Evolutionary conservation across 2,797 vertebrate species (phyloP), one percentile per base, ranked within the genome.

Genomic region (Emys orbicularis): DNA sequence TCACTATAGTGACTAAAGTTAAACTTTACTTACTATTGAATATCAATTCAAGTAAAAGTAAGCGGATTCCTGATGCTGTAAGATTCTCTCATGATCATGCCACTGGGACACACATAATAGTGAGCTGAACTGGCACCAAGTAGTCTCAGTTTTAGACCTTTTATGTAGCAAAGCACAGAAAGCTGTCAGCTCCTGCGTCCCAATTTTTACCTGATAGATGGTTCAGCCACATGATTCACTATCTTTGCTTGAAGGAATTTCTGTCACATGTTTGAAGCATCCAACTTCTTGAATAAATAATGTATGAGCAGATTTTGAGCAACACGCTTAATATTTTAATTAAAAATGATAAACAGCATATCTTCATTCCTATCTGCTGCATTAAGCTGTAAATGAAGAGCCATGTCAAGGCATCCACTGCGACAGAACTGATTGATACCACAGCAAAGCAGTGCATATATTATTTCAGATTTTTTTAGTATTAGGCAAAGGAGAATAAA

Each of bases 281-380:
- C n/a, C 5, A 80, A 23, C 12, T 88, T 76, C 49, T 72, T 25
- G 37, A 65, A 61, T 80, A 84, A 96, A 93, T 86, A 88, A 95
- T 84, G 88, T 81, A 79, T 47, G 12, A 96, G 27, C 9, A 56
- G 61, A 41, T 80, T 19, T 93, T 88, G 31, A 6, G 2, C 23
- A 83, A 68, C 80, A 49, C 18, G 13, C 7, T 87, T 94, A 96
- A 16, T 95, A n/a, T 95, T 96, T 96, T 96, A 96, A 95, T 95
- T 91, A 74, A 92, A 96, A 96, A 59, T 25, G 3, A 72, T 90
- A 91, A 94, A 82, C 57, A 9, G 13, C 11, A 4, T 87, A 88
- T 84, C 86, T 95, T 34, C 6, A 18, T 93, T 94, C 29, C 47
- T 90, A 9, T 61, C 91, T 94, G 79, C 86, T 92, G 29, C 27